These are phyloP conservation scores for Micronycteris hirsuta DNA, from an alignment of 2,113 vertebrate genomes.

Conservation along the genomic window DNA sequence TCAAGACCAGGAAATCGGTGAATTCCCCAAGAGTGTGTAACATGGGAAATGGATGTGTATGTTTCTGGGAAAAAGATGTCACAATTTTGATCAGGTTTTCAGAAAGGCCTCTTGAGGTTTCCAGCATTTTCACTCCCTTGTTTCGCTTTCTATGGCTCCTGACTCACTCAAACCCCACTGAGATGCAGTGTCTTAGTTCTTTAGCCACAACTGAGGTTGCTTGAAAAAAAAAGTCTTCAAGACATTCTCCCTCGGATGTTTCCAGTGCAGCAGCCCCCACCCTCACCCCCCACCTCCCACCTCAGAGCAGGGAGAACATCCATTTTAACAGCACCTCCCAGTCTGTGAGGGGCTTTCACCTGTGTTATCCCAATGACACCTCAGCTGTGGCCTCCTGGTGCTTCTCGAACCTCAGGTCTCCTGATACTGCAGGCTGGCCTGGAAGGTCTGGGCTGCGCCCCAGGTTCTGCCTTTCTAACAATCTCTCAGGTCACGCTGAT, in stretches of 20 bases:
- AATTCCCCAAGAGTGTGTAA: not conserved
- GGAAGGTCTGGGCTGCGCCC: not conserved
- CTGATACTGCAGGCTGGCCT: rapidly evolving
- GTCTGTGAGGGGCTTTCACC: not conserved
- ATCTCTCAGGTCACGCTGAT: too few species aligned
- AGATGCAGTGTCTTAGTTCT: not conserved
- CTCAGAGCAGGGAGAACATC: not conserved
- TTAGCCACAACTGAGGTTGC: not conserved
- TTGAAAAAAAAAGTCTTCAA: not conserved
- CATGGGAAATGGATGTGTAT: not conserved
- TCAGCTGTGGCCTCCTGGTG: not conserved
- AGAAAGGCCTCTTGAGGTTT: not conserved
- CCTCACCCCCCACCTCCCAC: too few species aligned
- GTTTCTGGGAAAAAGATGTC: not conserved
- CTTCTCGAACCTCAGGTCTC: not conserved
- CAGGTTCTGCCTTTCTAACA: not conserved
- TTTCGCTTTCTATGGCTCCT: not conserved
- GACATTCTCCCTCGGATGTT: not conserved
- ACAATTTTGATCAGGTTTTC: not conserved
- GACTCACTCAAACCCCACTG: not conserved
- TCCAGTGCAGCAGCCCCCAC: too few species aligned
- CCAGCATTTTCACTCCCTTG: not conserved
- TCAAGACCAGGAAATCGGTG: not conserved
- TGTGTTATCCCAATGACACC: not conserved
- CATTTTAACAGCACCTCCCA: too few species aligned